Evolutionary conservation across 2,888 invertebrate genomes (phyloP), one percentile per base, ranked within the genome.

Genomic region (Ptilodon capucinus): DNA sequence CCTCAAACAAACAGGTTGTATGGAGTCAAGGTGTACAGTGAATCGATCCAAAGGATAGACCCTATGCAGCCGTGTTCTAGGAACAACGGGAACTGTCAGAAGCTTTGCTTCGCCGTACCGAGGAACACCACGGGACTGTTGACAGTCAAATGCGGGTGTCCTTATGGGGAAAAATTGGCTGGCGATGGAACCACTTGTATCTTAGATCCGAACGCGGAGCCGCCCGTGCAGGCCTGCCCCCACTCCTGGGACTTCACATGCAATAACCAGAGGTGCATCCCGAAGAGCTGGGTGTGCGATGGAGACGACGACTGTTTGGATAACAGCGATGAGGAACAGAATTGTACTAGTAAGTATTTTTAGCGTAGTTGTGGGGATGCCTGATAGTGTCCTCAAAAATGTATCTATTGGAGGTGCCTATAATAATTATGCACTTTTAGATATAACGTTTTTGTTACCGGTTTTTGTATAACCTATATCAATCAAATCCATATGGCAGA

Each of bases 261-360:
- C 78, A 94, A 95, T 67, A 98, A 98, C 81, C 97, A 97, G 76
- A 88, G 97, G 21, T 98, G 97, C 74, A 97, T 98, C 43, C 97
- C 97, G 0, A 97, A 97, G 77, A 96, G 96, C 7, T 98, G 98
- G 98, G 95, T 97, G 1, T 98, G 98, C 78, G 98, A 98, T 76
- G 98, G 98, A 0, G 98, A 98, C 68, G 97, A 98, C 74, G 98
- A 99, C 77, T 99, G 99, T 71, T 88, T 98, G 66, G 98, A 99
- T 76, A 97, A 97, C 85, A 97, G 97, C 46, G 98, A 98, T 75
- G 98, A 98, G 81, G 95, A 96, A 84, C 97, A 97, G 76, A 98
- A 98, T 71, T 99, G 98, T 79, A 97, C 97, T 45, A 97, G 96
- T 95, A 79, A 93, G 94, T 92, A 25, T 17, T 7, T 14, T 32